These are phyloP conservation scores for Aporophyla lueneburgensis DNA, from an alignment of 2,888 invertebrate species.

Conservation along the genomic window DNA sequence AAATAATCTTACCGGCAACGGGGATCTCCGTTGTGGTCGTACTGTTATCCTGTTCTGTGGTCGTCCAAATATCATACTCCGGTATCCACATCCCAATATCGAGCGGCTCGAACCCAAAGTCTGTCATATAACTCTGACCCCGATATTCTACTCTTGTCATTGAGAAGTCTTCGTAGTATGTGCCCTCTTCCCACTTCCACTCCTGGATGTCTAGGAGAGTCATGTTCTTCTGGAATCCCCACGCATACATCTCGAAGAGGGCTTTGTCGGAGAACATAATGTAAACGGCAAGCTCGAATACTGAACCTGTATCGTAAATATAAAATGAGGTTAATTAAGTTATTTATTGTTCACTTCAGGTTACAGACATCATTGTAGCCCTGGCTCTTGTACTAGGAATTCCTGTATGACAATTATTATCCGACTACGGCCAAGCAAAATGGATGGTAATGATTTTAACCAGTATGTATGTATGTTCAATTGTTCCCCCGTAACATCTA, in stretches of 20 bases:
- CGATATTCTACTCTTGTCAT: constrained; percentile 72
- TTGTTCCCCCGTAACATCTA: no score
- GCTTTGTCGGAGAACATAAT: constrained; percentile 64
- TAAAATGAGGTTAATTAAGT: no score
- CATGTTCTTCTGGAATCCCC: constrained; percentile 85
- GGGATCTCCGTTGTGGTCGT: constrained; percentile 50
- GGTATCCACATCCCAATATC: constrained; percentile 76
- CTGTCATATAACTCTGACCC: constrained; percentile 74
- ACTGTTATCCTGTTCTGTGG: constrained; percentile 40
- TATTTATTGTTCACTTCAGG: no score
- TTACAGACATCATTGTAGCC: no score
- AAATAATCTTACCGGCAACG: no score
- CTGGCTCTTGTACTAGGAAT: no score
- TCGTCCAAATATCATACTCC: constrained; percentile 73
- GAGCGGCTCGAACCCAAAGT: constrained; percentile 79
- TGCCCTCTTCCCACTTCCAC: constrained; percentile 83
- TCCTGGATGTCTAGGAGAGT: constrained; percentile 78
- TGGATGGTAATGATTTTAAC: no score
- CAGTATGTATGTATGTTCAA: no score
- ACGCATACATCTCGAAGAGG: constrained; percentile 84
- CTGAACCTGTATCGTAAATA: constrained; percentile 68
- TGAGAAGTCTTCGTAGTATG: constrained; percentile 81
- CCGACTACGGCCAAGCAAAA: no score
- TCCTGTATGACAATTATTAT: no score
- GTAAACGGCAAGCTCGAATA: constrained; percentile 66